phyloP scores from a whole-genome alignment of 2,888 invertebrate genomes.

The Marronus borbonicus region DNA sequence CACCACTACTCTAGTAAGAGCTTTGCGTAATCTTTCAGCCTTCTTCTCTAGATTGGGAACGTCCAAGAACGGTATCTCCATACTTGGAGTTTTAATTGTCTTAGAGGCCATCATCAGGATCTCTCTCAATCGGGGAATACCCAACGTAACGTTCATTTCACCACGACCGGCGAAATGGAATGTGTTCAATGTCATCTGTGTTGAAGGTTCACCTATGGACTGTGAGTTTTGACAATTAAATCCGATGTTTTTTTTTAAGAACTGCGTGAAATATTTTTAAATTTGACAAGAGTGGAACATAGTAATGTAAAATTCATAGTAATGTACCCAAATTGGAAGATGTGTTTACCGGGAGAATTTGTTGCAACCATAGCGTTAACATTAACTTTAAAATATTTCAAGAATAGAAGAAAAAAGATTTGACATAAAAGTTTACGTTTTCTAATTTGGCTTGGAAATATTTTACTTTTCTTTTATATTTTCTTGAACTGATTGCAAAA shows the following conservation, averaged over 20 bases:
- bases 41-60: slow-evolving; percentile 71
- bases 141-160: slow-evolving; percentile 99
- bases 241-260: too few relatives aligned
- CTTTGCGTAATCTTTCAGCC: slow-evolving; percentile 80
- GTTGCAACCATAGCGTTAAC: too few relatives aligned
- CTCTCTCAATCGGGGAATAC: slow-evolving; percentile 97
- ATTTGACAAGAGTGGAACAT: too few relatives aligned
- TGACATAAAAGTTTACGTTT: too few relatives aligned
- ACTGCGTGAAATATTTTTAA: too few relatives aligned
- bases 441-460: too few relatives aligned
- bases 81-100: slow-evolving; percentile 95
- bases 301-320: too few relatives aligned
- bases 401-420: too few relatives aligned
- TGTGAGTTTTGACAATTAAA: slow-evolving; percentile 48
- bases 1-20: slow-evolving; percentile 85
- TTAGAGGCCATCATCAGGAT: slow-evolving; percentile 96
- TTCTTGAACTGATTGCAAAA: not conserved
- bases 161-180: slow-evolving; percentile 99
- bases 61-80: slow-evolving; percentile 89
- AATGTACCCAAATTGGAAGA: too few relatives aligned
- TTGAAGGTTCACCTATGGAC: slow-evolving; percentile 99
- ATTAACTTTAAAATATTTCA: too few relatives aligned
- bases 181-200: slow-evolving; percentile 99
- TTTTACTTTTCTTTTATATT: too few relatives aligned
- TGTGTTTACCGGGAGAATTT: too few relatives aligned